A percentile compares a stretch with the other conserved stretches of the same genome.
Evolutionary conservation across 2,888 invertebrate species (phyloP).

Genomic region (Augochlorella aurata): DNA sequence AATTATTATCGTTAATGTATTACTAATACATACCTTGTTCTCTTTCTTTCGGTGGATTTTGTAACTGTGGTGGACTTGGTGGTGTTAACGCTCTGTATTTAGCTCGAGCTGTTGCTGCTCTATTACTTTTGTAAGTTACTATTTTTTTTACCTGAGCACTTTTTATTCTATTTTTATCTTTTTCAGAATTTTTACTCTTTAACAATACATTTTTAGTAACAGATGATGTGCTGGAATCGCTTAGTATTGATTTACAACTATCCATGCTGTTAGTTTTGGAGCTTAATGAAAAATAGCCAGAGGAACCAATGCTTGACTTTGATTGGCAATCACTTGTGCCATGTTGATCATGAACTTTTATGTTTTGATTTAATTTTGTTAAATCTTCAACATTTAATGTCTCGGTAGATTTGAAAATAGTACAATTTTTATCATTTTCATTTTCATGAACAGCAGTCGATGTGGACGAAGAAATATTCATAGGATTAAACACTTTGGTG

Average conservation of each 20-base stretch:
- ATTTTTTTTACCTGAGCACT: conserved; percentile 81
- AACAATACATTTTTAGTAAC: conserved; percentile 61
- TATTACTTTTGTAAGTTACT: conserved; percentile 83
- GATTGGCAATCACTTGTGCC: conserved; percentile 46
- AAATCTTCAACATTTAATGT: conserved; percentile 24
- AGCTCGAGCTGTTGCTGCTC: conserved; percentile 86
- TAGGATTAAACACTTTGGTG: conserved; percentile 26
- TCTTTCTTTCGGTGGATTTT: conserved; percentile 85
- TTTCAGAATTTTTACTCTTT: conserved; percentile 66
- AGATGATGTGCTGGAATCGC: conserved; percentile 76
- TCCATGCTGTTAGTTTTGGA: conserved; percentile 76
- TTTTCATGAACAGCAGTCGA: conserved; percentile 1
- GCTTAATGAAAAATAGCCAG: conserved; percentile 65
- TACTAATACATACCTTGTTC: conserved; percentile 85
- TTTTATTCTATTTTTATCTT: conserved; percentile 71
- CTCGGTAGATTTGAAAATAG: conserved; percentile 20
- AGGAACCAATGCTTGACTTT: conserved; percentile 57
- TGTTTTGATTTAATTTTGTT: conserved; percentile 18
- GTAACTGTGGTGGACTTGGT: conserved; percentile 83
- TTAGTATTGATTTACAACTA: conserved; percentile 74
- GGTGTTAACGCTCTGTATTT: conserved; percentile 84
- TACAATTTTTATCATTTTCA: conserved; percentile 19
- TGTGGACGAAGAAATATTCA: conserved; percentile 14
- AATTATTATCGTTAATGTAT: conserved; percentile 9
- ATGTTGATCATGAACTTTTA: conserved; percentile 39